A percentile compares a stretch with the other conserved stretches of the same genome.
Evolutionary conservation across 2,888 invertebrate genomes (phyloP).

Genomic region (Druceiella hillmani): DNA sequence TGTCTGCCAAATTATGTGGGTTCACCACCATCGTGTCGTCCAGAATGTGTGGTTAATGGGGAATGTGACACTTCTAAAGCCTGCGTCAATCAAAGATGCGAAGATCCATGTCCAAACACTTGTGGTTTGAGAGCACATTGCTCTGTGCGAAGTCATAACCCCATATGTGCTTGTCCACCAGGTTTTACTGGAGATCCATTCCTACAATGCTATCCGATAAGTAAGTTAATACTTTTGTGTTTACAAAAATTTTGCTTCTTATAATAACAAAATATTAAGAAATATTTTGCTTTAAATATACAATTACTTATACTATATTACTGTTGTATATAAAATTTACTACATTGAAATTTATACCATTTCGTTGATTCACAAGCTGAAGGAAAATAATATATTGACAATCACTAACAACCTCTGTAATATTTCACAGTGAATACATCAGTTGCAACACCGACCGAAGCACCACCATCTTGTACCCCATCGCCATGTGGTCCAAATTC

Average conservation of each 20-base stretch:
- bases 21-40: conserved; percentile 74
- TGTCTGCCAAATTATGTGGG: conserved; percentile 75
- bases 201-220: conserved; percentile 62
- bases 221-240: conserved; percentile 46
- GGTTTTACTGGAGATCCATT: conserved; percentile 88
- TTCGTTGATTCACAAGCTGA: too few species aligned
- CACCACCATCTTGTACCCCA: conserved; percentile 71
- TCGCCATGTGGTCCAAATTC: conserved; percentile 84
- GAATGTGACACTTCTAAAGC: conserved; percentile 79
- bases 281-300: neutral
- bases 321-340: neutral
- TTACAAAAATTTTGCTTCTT: too few species aligned
- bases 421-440: conserved; percentile 31
- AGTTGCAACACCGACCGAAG: conserved; percentile 50
- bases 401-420: too few species aligned
- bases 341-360: too few species aligned
- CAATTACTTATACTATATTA: neutral
- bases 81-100: conserved; percentile 80
- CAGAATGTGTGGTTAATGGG: conserved; percentile 82
- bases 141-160: conserved; percentile 77
- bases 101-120: conserved; percentile 82
- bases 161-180: conserved; percentile 79
- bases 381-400: too few species aligned
- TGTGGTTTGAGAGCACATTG: conserved; percentile 85
- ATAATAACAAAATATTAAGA: neutral